Conservation (phyloP, 2,888 invertebrate species). For the Galeopsomyia nigrocyanea region DNA sequence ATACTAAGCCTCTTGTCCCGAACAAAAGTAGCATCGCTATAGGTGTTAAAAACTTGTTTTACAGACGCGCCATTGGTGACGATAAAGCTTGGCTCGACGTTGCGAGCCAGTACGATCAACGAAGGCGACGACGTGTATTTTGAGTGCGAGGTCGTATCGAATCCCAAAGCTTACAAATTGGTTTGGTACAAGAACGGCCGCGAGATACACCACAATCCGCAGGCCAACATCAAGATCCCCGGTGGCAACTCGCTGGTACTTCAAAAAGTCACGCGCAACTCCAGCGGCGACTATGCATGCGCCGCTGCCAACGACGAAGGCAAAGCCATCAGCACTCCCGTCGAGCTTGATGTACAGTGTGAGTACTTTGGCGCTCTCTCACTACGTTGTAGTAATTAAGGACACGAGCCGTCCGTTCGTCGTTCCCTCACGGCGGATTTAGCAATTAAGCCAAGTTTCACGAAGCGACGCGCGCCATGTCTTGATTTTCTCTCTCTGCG, state of each 20-base stretch:
- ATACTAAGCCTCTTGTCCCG: too few relatives aligned
- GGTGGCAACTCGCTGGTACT: slow-evolving; percentile 85
- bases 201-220: slow-evolving; percentile 87
- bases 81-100: slow-evolving; percentile 85
- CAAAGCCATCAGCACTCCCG: slow-evolving; percentile 72
- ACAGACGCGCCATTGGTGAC: slow-evolving; percentile 85
- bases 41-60: too few relatives aligned
- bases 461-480: too few relatives aligned
- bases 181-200: slow-evolving; percentile 89
- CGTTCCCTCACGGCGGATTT: too few relatives aligned
- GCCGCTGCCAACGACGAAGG: slow-evolving; percentile 89
- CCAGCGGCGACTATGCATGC: slow-evolving; percentile 91
- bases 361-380: slow-evolving; percentile 48
- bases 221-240: slow-evolving; percentile 85
- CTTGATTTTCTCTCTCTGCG: too few relatives aligned
- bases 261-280: slow-evolving; percentile 84
- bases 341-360: slow-evolving; percentile 63
- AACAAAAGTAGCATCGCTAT: too few relatives aligned
- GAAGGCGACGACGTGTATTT: slow-evolving; percentile 92
- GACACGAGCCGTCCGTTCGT: too few relatives aligned
- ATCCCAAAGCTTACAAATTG: slow-evolving; percentile 85
- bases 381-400: not conserved
- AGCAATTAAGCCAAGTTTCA: too few relatives aligned
- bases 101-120: slow-evolving; percentile 88
- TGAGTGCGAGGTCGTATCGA: slow-evolving; percentile 87